Evolutionary conservation across 2,113 vertebrate genomes (phyloP), one percentile per base, ranked within the genome.

Genomic region (Dendropsophus ebraccatus): DNA sequence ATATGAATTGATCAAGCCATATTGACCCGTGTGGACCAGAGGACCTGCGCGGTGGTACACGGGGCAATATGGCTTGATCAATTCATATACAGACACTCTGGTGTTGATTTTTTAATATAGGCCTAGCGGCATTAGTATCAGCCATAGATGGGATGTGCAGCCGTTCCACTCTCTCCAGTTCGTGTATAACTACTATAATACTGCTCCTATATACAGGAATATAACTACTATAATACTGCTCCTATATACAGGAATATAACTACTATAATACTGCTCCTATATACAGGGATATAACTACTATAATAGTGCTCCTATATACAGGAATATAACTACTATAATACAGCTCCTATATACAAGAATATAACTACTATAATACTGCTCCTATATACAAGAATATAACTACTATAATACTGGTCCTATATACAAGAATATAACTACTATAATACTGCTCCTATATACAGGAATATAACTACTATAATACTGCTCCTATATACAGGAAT

Each of bases 311-410:
- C 60, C 60, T 65, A 65, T 65, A 17, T 30, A 65, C 60, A 65
- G 30, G 60, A 65, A 65, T 65, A 65, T 65, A 65, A 65, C 60
- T 65, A 65, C 60, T 65, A 65, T 65, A 65, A 65, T 65, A 65
- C 60, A 30, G 60, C 60, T 6, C 60, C 60, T 65, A 65, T 65
- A 17, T 65, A 65, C 60, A 69, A 69, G 65, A 32, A 69, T 69
- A 69, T 69, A 32, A 69, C 65, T 69, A 69, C 65, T 69, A 69
- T 69, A 69, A 35, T 69, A 69, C 65, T 69, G 65, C 65, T 30
- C 30, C 65, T 35, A 69, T 69, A 14, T 69, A 35, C 30, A 69
- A 69, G 30, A 69, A 69, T 69, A 69, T 69, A 69, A 69, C 32
- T 41, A 37, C 30, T 23, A 70, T 70, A 70, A 70, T 70, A 70